Evolutionary conservation across 1,140 invertebrate genomes (phyloP).

Genomic region (Drosophila malerkotliana): DNA sequence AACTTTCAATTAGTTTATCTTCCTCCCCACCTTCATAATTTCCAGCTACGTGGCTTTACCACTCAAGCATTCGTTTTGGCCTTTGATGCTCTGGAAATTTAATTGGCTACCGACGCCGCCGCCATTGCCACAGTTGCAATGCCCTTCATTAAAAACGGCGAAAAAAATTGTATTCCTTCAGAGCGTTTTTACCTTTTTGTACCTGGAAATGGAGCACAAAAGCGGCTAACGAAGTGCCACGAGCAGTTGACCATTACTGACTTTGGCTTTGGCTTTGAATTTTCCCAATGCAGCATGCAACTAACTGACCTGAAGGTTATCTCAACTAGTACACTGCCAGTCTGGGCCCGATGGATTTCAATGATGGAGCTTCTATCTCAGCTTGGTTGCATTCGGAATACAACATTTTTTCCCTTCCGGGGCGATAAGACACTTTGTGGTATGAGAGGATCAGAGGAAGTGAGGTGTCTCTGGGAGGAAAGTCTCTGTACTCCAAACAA

Average conservation of each 20-base stretch:
- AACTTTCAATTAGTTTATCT: slow-evolving; percentile 42
- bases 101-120: slow-evolving; percentile 52
- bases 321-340: slow-evolving; percentile 18
- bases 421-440: slow-evolving; percentile 63
- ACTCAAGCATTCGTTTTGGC: slow-evolving; percentile 31
- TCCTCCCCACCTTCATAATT: slow-evolving; percentile 3
- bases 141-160: slow-evolving; percentile 55
- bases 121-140: slow-evolving; percentile 22
- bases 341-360: slow-evolving; percentile 7
- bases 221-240: slow-evolving; percentile 56
- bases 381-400: neutral
- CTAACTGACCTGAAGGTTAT: slow-evolving; percentile 21
- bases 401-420: slow-evolving; percentile 58
- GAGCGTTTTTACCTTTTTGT: slow-evolving; percentile 5
- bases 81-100: slow-evolving; percentile 53
- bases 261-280: slow-evolving; percentile 47
- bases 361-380: neutral
- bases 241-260: slow-evolving; percentile 48
- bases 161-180: slow-evolving; percentile 10
- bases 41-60: slow-evolving; percentile 18
- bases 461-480: neutral
- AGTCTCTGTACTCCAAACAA: neutral
- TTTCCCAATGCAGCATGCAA: slow-evolving; percentile 10
- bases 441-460: slow-evolving; percentile 16
- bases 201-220: slow-evolving; percentile 25